phyloP scores from a whole-genome alignment of 2,113 vertebrate species.

The Delphinapterus leucas region DNA sequence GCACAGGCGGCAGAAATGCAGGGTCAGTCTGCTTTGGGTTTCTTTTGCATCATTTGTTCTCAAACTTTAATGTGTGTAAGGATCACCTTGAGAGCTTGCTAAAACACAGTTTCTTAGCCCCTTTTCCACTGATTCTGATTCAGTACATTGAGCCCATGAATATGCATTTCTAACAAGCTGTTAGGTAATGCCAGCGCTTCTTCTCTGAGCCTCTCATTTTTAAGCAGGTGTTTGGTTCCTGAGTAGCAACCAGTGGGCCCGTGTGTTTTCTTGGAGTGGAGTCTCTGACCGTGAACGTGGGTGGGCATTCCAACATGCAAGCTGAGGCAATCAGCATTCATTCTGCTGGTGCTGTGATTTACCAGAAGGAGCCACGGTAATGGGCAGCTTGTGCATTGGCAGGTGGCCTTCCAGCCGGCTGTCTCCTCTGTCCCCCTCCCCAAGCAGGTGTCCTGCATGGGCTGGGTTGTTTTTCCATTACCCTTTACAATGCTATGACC shows the following conservation, averaged over 20 bases:
- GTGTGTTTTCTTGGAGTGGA: not conserved
- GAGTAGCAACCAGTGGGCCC: not conserved
- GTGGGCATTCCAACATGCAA: not conserved
- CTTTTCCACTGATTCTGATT: not conserved
- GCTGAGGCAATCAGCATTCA: not conserved
- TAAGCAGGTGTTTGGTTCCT: not conserved
- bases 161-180: not conserved
- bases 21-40: not conserved
- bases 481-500: not conserved
- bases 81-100: not conserved
- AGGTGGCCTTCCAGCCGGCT: not conserved
- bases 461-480: not conserved
- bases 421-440: not conserved
- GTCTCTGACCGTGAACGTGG: accelerated
- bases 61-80: not conserved
- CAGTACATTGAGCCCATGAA: not conserved
- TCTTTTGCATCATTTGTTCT: not conserved
- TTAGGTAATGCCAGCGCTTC: not conserved
- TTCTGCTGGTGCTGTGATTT: not conserved
- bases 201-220: not conserved
- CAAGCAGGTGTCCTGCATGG: not conserved
- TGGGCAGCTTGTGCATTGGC: not conserved
- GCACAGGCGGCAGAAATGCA: not conserved
- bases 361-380: not conserved
- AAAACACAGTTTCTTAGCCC: not conserved